Base-by-base conservation (phyloP, 2,888 invertebrate genomes). In the Cepaea hortensis region DNA sequence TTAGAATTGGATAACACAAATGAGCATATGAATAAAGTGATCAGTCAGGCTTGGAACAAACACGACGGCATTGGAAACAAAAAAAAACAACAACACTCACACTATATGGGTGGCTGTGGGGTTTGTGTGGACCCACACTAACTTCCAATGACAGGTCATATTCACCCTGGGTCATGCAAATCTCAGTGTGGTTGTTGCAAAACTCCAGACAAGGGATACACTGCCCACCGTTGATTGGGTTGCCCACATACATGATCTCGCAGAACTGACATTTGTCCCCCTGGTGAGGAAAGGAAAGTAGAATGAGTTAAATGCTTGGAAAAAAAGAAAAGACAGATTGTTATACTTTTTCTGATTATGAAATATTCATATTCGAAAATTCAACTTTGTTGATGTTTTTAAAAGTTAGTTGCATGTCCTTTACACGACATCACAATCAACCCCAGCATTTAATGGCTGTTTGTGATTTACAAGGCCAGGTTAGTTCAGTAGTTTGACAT, bases 251-350 rank as follows among this genome's bases (percentile, higher is more conserved):
- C 86, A 98, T 95, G 0, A 97, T 97, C 93, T 97, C 96, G 94
- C 99, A 99, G 94, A 97, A 97, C 92, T 98, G 97, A 93, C 98
- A 98, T 94, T 97, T 97, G n/a, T 96, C 96, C 7, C 98, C 98
- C 96, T 97, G 93, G 15, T 94, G 93, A 85, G 84, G 65, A 61
- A 76, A n/a, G 3, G 65, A 76, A 79, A 85, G 50, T 46, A 61
- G 50, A 55, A 73, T 2, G 11, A 13, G 23, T 35, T 73, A 6
- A 73, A 73, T 23, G 6, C 23, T 7, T 5, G 18, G 23, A 72
- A 5, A 46, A 73, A 73, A 0, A 73, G 3, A 35, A 48, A 73
- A 55, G 11, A 55, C 55, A 55, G 55, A 55, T 11, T 55, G 6
- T 55, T 68, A 65, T 65, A 65, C 65, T 13, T 18, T 65, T 65